These are phyloP conservation scores for Percina caprodes DNA, from an alignment of 2,113 vertebrate genomes.

Conservation along the genomic window DNA sequence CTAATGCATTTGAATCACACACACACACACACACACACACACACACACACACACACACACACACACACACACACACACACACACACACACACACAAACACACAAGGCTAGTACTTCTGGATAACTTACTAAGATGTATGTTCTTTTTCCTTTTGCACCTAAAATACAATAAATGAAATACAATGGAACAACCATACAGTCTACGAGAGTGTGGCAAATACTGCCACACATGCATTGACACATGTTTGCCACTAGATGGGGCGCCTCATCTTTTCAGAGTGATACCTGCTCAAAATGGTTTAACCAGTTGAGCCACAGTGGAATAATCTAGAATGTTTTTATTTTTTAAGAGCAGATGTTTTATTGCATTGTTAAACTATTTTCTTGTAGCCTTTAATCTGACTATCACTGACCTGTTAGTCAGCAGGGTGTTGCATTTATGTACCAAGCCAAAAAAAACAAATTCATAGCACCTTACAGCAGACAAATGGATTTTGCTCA, in stretches of 20 bases:
- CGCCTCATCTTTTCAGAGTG: background rate
- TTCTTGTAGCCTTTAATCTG: background rate
- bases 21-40: background rate
- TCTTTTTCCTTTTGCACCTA: too few relatives aligned
- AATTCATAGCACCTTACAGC: background rate
- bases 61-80: background rate
- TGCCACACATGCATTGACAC: constrained; percentile 12
- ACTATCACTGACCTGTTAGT: background rate
- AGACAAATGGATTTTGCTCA: background rate
- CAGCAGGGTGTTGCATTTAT: background rate
- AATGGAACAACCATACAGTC: too few relatives aligned
- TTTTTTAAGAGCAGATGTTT: background rate
- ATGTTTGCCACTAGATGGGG: constrained; percentile 55
- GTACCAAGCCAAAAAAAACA: background rate
- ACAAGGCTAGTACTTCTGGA: background rate
- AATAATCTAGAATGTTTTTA: background rate
- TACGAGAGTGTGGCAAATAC: too few relatives aligned
- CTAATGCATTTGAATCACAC: background rate
- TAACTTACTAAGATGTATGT: background rate
- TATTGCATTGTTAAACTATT: background rate
- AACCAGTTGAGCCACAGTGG: background rate
- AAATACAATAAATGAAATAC: too few relatives aligned
- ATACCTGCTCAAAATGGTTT: background rate
- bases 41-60: background rate
- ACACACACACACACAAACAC: background rate